Base-by-base conservation (phyloP, 2,113 vertebrate species). In the Lagopus leucura region DNA sequence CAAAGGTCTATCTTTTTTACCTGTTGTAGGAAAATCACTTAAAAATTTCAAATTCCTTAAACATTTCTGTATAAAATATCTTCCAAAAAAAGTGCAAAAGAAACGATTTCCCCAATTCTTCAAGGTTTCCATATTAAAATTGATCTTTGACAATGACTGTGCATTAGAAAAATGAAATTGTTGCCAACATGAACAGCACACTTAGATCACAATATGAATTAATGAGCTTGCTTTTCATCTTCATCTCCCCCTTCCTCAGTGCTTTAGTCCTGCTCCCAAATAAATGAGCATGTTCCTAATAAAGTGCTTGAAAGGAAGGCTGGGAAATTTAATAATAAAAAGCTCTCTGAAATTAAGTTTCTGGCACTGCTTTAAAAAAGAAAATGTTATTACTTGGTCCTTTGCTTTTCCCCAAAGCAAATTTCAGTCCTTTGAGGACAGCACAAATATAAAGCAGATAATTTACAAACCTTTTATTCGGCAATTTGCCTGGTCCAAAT, bases 301-400 rank as follows among this genome's bases (percentile, higher is more conserved):
- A 89, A 96, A 84, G 63, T 85, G 69, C 43, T 70, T 91, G 82
- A 97, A 96, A 97, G 43, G 64, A 94, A 95, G 91, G 82, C 58
- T 70, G 54, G 80, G 78, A 96, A 91, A 93, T 92, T 86, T 87
- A 94, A 94, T 93, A 94, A 93, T 86, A 85, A 93, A 78, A 93
- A 88, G 40, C 81, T 90, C 66, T 90, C 76, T 91, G 86, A 96
- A 96, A 96, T 97, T 94, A 96, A 91, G 91, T 96, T 95, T 88
- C 86, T 82, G 82, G 67, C 63, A 94, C 61, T 66, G 61, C 38
- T 95, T 96, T 88, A 81, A 86, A 92, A 78, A 78, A 84, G 58
- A 72, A 93, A 97, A 92, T 48, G 72, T 73, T 92, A 93, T 93
- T 95, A 77, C 80, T 96, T 93, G 45, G 74, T 83, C 81, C 71